phyloP scores from a whole-genome alignment of 2,797 vertebrate species.

The Sternarchorhynchus goeldii region DNA sequence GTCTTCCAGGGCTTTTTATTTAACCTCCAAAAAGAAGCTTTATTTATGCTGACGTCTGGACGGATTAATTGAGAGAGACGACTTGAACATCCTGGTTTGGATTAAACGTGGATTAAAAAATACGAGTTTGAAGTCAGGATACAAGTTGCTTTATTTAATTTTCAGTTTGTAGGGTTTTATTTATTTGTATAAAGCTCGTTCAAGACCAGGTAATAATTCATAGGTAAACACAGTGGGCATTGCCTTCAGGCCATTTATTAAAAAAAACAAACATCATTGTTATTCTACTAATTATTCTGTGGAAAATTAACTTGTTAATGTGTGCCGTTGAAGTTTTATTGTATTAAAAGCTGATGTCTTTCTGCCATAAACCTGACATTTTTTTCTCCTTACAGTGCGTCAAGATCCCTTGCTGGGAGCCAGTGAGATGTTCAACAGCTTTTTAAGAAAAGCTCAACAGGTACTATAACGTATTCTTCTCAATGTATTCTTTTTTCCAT shows the following conservation, averaged over 20 bases:
- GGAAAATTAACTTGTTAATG: constrained; percentile 12
- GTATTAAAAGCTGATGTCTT: background rate
- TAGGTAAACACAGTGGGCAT: constrained; percentile 26
- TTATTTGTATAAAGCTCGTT: background rate
- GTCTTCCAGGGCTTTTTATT: background rate
- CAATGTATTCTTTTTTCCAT: background rate
- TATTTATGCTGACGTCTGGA: background rate
- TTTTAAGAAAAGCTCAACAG: constrained; percentile 96
- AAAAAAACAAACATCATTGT: background rate
- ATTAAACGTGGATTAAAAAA: background rate
- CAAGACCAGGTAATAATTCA: constrained; percentile 20
- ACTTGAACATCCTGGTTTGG: background rate
- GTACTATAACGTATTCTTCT: constrained; percentile 62
- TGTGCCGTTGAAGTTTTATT: background rate
- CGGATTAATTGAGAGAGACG: background rate
- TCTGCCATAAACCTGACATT: background rate
- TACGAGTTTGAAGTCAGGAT: background rate
- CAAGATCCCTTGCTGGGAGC: constrained; percentile 91
- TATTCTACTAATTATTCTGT: background rate
- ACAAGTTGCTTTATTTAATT: background rate
- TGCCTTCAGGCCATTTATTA: constrained; percentile 1
- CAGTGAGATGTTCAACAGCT: constrained; percentile 96
- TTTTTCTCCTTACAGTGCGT: constrained; percentile 77
- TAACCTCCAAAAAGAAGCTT: background rate
- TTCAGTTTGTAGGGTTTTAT: background rate